Evolutionary conservation across 2,888 invertebrate species (phyloP).

Genomic region (Glyphotaelius pellucidus): DNA sequence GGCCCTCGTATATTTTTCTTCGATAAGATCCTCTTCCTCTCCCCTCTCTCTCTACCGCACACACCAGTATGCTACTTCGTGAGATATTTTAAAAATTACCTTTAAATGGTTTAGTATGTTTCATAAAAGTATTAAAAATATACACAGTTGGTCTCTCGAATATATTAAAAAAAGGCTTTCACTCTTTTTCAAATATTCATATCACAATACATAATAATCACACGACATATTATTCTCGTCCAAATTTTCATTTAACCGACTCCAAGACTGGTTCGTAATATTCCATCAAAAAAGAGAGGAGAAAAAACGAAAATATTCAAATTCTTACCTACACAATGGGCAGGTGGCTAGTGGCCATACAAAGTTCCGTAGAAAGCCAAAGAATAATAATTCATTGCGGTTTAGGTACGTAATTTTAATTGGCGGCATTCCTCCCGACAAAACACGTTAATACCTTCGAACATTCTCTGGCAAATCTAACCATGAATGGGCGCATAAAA

Average conservation of each 20-base stretch:
- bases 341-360: background rate
- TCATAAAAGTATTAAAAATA: no score
- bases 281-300: background rate
- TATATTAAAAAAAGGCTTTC: background rate
- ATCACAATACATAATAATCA: no score
- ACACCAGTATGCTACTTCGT: no score
- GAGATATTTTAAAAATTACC: no score
- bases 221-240: background rate
- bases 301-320: background rate
- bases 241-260: background rate
- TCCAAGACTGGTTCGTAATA: background rate
- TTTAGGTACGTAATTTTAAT: background rate
- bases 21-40: background rate
- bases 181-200: background rate
- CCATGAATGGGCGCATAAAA: constrained; percentile 16
- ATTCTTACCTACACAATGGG: background rate
- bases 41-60: background rate
- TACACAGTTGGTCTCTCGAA: background rate
- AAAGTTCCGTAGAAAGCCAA: background rate
- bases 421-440: background rate
- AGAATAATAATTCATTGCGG: background rate
- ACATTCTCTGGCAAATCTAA: background rate
- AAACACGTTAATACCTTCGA: background rate
- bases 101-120: no score
- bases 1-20: background rate